Percentiles rank a stretch among this genome's conserved stretches.
Conservation (phyloP, 2,113 vertebrate genomes). For the Cottus gobio region DNA sequence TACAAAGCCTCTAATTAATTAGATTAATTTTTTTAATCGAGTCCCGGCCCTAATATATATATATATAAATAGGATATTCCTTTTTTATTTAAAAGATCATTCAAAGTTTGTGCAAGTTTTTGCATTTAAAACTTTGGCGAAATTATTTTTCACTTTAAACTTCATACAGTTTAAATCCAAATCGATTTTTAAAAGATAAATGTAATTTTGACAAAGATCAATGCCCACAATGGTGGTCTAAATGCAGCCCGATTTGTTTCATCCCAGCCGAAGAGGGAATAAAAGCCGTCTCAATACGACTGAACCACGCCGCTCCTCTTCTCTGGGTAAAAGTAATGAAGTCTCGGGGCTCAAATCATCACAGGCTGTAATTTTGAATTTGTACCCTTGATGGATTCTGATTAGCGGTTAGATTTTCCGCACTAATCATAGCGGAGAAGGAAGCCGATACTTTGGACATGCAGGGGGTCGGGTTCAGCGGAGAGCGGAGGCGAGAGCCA, state of each 20-base stretch:
- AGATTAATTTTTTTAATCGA: too few relatives aligned
- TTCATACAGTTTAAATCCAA: neutral
- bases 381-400: neutral
- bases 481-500: slow-evolving; percentile 8
- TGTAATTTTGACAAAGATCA: neutral
- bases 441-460: slow-evolving; percentile 40
- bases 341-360: neutral
- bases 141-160: too few relatives aligned
- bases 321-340: neutral
- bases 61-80: neutral
- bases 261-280: neutral
- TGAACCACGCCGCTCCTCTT: neutral
- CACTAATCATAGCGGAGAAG: slow-evolving; percentile 26
- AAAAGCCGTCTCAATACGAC: too few relatives aligned
- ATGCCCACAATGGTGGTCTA: neutral
- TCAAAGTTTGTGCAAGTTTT: neutral
- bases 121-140: too few relatives aligned
- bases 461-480: slow-evolving; percentile 15
- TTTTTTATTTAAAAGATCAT: neutral
- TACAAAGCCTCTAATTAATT: too few relatives aligned
- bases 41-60: too few relatives aligned
- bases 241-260: neutral
- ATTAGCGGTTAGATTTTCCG: slow-evolving; percentile 19
- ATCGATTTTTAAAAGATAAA: neutral
- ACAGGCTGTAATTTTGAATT: slow-evolving; percentile 7